Evolutionary conservation across 2,888 invertebrate genomes (phyloP), one percentile per base, ranked within the genome.

Genomic region (Protophormia terraenovae): DNA sequence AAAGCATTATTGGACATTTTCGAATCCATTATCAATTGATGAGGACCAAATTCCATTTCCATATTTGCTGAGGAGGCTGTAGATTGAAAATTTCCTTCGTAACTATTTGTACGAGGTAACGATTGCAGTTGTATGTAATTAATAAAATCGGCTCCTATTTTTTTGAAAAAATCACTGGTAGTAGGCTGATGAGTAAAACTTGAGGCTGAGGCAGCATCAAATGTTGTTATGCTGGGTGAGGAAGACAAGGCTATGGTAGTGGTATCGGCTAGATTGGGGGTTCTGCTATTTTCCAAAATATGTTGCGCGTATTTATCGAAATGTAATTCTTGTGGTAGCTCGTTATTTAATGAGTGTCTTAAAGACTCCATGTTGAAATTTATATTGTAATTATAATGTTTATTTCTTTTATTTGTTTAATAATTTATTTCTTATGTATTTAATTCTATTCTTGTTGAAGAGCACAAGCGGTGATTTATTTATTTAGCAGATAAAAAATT

Each of bases 251-350:
- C 80, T 67, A 80, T 80, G 27, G 79, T 88, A 1, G 87, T 84
- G 7, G 86, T 27, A 67, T 72, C 64, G 24, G 84, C 73, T 35
- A 77, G n/a, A 19, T 77, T 55, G 16, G 64, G 45, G 0, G 64
- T 88, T 77, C 87, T 87, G 45, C 88, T 88, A 71, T 88, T 90
- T 55, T 90, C 90, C 10, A 91, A 88, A 75, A 91, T 90, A 69
- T 91, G 90, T 38, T 90, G 90, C 24, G 92, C 89, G 87, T 90
- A 90, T 83, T 90, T 89, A 87, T 92, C 90, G 87, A 92, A 90
- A 88, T 92, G 91, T 86, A 90, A 86, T 87, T 90, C 91, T 77
- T 90, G 89, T 86, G 92, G 90, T 86, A 90, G 88, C 67, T 92
- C 91, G 88, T 90, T 90, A 87, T 91, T 90, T 85, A 92, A 89